Evolutionary conservation across 1,140 invertebrate species (phyloP).

Genomic region (Trichomalopsis sarcophagae): DNA sequence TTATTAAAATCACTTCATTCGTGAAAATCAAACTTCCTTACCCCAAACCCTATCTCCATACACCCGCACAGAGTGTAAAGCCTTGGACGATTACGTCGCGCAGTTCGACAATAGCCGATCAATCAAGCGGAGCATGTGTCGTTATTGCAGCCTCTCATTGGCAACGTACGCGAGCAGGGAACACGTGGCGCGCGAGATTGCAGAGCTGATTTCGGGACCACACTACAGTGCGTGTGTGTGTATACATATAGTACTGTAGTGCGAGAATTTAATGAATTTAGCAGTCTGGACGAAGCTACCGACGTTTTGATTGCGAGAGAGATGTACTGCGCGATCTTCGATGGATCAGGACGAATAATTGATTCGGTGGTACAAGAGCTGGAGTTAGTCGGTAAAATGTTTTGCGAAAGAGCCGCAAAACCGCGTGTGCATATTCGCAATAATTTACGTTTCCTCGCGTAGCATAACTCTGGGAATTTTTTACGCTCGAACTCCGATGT

Average conservation of each 20-base stretch:
- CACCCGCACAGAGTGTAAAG: neutral
- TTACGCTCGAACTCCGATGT: neutral
- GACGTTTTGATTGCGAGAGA: neutral
- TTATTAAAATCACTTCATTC: too few relatives aligned
- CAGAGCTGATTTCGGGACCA: neutral
- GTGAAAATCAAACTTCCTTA: too few relatives aligned
- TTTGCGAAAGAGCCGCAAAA: neutral
- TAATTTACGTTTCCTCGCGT: neutral
- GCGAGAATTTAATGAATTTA: neutral
- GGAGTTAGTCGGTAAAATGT: too few relatives aligned
- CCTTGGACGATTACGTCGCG: neutral
- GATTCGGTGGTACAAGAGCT: too few relatives aligned
- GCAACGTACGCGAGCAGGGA: neutral
- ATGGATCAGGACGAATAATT: too few relatives aligned
- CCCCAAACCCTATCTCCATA: neutral
- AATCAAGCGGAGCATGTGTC: neutral
- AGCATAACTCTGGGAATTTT: neutral
- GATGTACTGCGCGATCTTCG: too few relatives aligned
- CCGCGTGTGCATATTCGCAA: neutral
- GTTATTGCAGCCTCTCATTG: neutral
- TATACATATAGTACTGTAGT: too few relatives aligned
- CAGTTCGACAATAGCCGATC: neutral
- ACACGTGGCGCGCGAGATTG: neutral
- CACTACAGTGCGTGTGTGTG: neutral
- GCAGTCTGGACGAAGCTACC: neutral